A percentile compares a stretch with the other conserved stretches of the same genome.
Conservation (phyloP, 1,140 invertebrate species). For the Temnothorax nylanderi region DNA sequence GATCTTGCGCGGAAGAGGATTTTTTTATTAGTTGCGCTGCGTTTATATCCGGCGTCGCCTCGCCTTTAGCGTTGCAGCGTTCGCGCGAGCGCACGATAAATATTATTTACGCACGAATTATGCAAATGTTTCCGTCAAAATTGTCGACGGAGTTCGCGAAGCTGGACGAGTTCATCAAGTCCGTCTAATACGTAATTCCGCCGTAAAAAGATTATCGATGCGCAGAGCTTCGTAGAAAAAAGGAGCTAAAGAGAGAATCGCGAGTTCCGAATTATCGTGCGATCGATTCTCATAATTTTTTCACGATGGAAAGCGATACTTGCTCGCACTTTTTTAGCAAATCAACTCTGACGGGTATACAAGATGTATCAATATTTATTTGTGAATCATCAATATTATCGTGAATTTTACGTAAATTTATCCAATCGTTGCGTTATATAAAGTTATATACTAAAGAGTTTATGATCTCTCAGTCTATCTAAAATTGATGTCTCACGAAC, state of each 20-base stretch:
- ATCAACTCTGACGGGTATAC: neutral
- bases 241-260: neutral
- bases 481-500: neutral
- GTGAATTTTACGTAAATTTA: neutral
- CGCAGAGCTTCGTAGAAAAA: neutral
- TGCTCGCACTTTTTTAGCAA: neutral
- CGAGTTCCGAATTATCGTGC: neutral
- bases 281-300: conserved; percentile 28
- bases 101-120: conserved; percentile 15
- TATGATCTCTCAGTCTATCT: neutral
- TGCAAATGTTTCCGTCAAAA: neutral
- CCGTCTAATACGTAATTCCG: conserved; percentile 10
- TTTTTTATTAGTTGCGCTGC: conserved; percentile 22
- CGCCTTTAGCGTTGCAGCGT: neutral
- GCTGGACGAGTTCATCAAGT: neutral
- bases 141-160: neutral
- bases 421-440: neutral
- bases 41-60: neutral
- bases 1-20: neutral
- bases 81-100: neutral
- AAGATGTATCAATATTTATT: neutral
- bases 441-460: neutral
- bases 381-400: neutral
- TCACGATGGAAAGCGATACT: neutral
- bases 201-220: neutral